Base-by-base conservation (phyloP, 2,888 invertebrate genomes). In the Limnephilus marmoratus region DNA sequence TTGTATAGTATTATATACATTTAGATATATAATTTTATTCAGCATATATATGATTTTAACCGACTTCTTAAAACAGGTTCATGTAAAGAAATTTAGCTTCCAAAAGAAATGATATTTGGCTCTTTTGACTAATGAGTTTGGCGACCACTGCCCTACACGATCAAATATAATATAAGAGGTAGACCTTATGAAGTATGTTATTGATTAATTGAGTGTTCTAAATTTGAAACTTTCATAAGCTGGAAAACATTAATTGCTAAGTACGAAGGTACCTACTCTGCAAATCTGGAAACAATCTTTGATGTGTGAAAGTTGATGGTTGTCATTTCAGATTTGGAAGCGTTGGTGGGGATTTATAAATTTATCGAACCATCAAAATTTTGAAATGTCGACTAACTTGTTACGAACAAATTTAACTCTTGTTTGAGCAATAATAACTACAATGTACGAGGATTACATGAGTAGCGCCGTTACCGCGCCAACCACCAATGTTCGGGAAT, bases 341-440 rank as follows among this genome's bases (percentile, higher is more conserved):
- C 12, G n/a, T 45, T 85, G 18, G 37, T 41, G 24, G 85, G 85
- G 49, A 85, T 45, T 85, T 45, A 85, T 85, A 85, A 85, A 85
- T 49, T 85, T 41, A 49, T 18, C 18, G 29, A 29, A 49, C 85
- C 41, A 49, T 41, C 12, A n/a, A 41, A 85, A 45, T 85, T 85
- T 13, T 37, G 85, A 85, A 45, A 85, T 85, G 85, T 85, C 12
- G 85, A 12, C 24, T 29, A 85, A 85, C 41, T 85, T 85, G 41
- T 85, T 85, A 24, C 41, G 85, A 85, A 85, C 85, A 85, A 85
- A 85, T n/a, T 85, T 85, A 45, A 45, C 85, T 13, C 85, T 85
- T n/a, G 85, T 85, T 41, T n/a, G 85, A 45, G n/a, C 85, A 85
- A 85, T 45, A 85, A 85, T 24, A n/a, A 5, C 3, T n/a, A 18